Evolutionary conservation across 2,797 vertebrate genomes (phyloP), one percentile per base, ranked within the genome.

Genomic region (Agapornis canus): DNA sequence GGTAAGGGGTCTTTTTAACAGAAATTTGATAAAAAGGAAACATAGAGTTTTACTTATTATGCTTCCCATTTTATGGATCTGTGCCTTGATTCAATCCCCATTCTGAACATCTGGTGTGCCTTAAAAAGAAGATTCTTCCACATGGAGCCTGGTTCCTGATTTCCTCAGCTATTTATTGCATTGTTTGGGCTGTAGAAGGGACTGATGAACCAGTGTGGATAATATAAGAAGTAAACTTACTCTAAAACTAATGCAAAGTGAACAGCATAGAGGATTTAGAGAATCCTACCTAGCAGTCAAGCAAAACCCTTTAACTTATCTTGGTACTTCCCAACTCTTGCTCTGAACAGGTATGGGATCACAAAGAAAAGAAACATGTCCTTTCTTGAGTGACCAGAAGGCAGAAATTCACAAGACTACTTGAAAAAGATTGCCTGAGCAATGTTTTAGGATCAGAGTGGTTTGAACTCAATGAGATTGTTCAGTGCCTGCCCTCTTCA

Each of bases 171-270:
- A 86, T 92, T 95, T 96, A 93, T 95, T 90, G 89, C 83, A 77
- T 91, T 20, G 0, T 66, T 82, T 60, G 70, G 88, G 83, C 86
- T 94, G 92, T 95, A 73, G 83, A 84, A 95, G 40, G 71, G 90
- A 93, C 90, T 95, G 91, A 43, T 82, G 88, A 95, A 95, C 81
- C 83, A 82, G 59, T 66, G 90, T 87, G 92, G 92, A 85, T 97
- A 93, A 95, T 93, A 90, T 95, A 80, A 94, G 94, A 95, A 95
- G 94, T 93, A 95, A 96, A 96, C 83, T 93, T 94, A 86, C 95
- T 93, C 92, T 95, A 94, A 95, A 94, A 92, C 83, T 92, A 94
- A 92, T 86, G 90, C 88, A 76, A 94, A 93, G 71, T 39, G 56
- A 79, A 90, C 77, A 94, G 83, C 70, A 80, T 6, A 40, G 90